Percentiles rank a stretch among this genome's conserved stretches.
Evolutionary conservation across 2,888 invertebrate genomes (phyloP).

Genomic region (Trissolcus japonicus): DNA sequence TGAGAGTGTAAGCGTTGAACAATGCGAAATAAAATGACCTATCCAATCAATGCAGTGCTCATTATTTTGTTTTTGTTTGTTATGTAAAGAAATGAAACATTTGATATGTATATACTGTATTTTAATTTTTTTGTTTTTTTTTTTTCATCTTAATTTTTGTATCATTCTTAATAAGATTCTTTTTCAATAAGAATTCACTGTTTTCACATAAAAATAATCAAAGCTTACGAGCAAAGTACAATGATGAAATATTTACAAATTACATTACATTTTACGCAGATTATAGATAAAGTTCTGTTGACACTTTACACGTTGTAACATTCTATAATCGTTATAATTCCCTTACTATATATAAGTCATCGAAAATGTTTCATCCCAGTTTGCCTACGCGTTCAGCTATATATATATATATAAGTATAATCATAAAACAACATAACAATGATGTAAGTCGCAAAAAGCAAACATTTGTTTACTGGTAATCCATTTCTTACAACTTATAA

Average conservation of each 20-base stretch:
- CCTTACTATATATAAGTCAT: conserved; percentile 44
- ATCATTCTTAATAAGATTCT: conserved; percentile 60
- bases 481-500: too few relatives aligned
- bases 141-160: conserved; percentile 48
- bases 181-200: conserved; percentile 60
- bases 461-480: not conserved
- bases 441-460: conserved; percentile 10
- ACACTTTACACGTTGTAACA: conserved; percentile 63
- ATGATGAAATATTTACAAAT: conserved; percentile 60
- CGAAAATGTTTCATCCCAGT: conserved; percentile 30
- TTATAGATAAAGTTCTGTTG: conserved; percentile 65
- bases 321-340: conserved; percentile 24
- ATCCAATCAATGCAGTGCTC: not conserved
- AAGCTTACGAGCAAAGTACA: conserved; percentile 64
- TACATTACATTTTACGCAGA: conserved; percentile 67
- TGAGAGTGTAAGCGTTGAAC: not conserved
- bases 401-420: conserved; percentile 11
- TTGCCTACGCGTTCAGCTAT: conserved; percentile 49
- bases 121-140: conserved; percentile 65
- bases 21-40: conserved; percentile 3
- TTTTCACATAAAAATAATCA: conserved; percentile 69
- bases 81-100: conserved; percentile 51
- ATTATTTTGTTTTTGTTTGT: conserved; percentile 8
- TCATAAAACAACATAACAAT: conserved; percentile 45
- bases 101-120: conserved; percentile 67